Conservation (phyloP, 2,888 invertebrate species). For the Dusona sp. region DNA sequence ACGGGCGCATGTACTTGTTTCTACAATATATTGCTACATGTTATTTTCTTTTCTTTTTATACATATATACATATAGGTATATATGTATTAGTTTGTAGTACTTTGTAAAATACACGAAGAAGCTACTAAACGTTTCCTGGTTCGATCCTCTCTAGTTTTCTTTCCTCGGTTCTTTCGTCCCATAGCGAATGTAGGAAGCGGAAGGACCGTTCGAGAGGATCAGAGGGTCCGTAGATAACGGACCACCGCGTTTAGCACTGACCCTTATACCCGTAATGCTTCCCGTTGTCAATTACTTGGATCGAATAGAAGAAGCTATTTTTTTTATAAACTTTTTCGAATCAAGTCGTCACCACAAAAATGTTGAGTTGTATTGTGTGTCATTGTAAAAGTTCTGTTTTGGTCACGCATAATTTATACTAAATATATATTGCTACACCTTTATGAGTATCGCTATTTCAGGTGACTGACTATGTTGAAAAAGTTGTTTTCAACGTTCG, state of each 20-base stretch:
- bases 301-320: background rate
- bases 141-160: slow-evolving; percentile 51
- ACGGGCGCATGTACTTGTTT: slow-evolving; percentile 34
- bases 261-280: slow-evolving; percentile 46
- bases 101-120: slow-evolving; percentile 39
- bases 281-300: slow-evolving; percentile 3
- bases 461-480: slow-evolving; percentile 9
- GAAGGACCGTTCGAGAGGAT: slow-evolving; percentile 63
- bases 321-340: background rate
- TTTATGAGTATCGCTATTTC: background rate
- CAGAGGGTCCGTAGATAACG: slow-evolving; percentile 57
- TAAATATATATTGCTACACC: background rate
- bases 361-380: background rate
- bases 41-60: slow-evolving; percentile 26
- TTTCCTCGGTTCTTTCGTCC: slow-evolving; percentile 22
- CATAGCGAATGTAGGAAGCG: slow-evolving; percentile 58
- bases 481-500: slow-evolving; percentile 72
- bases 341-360: background rate
- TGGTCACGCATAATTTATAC: background rate
- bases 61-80: background rate
- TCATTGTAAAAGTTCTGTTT: background rate
- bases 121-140: slow-evolving; percentile 62
- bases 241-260: slow-evolving; percentile 57
- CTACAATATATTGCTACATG: slow-evolving; percentile 38
- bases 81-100: background rate